Evolutionary conservation across 2,113 vertebrate genomes (phyloP).

Genomic region (Myotis lucifugus): DNA sequence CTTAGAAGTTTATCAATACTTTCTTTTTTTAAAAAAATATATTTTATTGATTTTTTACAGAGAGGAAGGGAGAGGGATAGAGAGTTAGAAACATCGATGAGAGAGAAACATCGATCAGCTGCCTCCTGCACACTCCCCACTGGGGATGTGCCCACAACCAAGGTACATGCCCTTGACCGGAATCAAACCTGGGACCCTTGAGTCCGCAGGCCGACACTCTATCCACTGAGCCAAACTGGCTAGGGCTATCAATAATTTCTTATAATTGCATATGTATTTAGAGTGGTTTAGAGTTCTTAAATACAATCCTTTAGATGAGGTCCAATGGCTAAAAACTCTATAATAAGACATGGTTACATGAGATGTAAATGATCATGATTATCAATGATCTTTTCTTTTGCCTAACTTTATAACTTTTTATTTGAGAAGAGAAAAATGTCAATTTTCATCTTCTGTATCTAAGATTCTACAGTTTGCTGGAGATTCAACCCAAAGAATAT

Average conservation of each 20-base stretch:
- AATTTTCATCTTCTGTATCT: constrained; percentile 90
- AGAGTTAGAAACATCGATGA: too few relatives aligned
- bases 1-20: constrained; percentile 77
- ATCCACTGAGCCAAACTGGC: too few relatives aligned
- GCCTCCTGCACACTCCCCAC: too few relatives aligned
- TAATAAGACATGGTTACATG: constrained; percentile 77
- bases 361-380: neutral
- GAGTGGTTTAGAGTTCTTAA: constrained; percentile 71
- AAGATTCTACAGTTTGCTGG: constrained; percentile 92
- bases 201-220: too few relatives aligned
- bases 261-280: constrained; percentile 84
- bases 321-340: neutral
- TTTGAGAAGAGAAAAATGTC: constrained; percentile 88
- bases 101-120: too few relatives aligned
- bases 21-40: too few relatives aligned
- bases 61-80: too few relatives aligned
- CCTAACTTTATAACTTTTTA: constrained; percentile 71
- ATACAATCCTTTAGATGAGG: constrained; percentile 67
- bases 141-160: too few relatives aligned
- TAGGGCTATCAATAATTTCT: constrained; percentile 34
- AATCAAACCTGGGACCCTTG: too few relatives aligned
- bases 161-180: too few relatives aligned
- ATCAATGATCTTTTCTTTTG: neutral
- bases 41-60: too few relatives aligned
- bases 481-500: constrained; percentile 89